Conservation (phyloP, 2,113 vertebrate species). For the Oriolus oriolus region DNA sequence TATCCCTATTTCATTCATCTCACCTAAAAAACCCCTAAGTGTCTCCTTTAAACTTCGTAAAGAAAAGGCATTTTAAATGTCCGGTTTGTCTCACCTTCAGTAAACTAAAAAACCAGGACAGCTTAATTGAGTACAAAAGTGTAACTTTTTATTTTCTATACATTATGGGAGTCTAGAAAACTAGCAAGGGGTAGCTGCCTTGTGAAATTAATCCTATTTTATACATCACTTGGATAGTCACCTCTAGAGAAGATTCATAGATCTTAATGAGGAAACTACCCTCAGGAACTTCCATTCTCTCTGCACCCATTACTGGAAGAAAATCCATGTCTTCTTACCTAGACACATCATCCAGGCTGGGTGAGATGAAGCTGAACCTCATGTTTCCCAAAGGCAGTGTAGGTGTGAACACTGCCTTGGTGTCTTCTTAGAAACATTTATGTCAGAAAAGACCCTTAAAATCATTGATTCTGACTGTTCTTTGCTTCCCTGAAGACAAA, state of each 20-base stretch:
- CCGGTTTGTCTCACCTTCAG: not conserved
- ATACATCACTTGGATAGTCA: not conserved
- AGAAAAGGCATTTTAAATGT: not conserved
- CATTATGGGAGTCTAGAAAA: not conserved
- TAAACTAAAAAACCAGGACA: not conserved
- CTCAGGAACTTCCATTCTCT: not conserved
- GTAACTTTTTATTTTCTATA: not conserved
- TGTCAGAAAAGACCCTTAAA: not conserved
- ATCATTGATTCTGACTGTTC: not conserved
- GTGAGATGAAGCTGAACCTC: not conserved
- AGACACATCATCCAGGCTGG: not conserved
- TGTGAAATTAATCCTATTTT: not conserved
- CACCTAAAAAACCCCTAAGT: not conserved
- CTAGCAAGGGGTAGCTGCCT: not conserved
- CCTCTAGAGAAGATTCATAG: not conserved
- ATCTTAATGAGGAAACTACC: not conserved
- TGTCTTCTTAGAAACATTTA: not conserved
- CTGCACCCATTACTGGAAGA: not conserved
- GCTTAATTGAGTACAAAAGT: not conserved
- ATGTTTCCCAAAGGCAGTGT: accelerated
- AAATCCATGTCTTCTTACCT: not conserved
- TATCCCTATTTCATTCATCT: not conserved
- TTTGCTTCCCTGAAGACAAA: not conserved
- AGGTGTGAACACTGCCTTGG: not conserved
- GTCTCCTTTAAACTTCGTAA: not conserved